Evolutionary conservation across 2,888 invertebrate genomes (phyloP).

Genomic region (Cerastis rubricosa): DNA sequence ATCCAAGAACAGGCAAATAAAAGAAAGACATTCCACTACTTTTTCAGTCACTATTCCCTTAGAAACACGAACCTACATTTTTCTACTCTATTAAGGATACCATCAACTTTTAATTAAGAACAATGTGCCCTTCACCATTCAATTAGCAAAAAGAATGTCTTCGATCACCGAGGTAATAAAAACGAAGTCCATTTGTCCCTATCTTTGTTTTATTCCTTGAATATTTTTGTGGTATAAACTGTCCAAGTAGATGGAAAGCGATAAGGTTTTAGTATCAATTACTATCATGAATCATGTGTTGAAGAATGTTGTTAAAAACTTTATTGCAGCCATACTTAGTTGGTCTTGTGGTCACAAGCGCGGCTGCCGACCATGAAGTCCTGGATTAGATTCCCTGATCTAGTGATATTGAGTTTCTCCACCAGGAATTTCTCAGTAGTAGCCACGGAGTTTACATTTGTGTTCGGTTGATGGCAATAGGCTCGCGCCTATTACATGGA

Average conservation of each 20-base stretch:
- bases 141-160: slow-evolving; percentile 57
- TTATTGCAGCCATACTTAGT: not conserved
- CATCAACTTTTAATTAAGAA: slow-evolving; percentile 60
- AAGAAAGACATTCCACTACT: not conserved
- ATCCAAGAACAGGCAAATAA: not conserved
- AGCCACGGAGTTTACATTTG: too few species aligned
- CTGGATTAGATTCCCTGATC: too few species aligned
- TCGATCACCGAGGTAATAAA: slow-evolving; percentile 47
- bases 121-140: slow-evolving; percentile 30
- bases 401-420: too few species aligned
- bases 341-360: too few species aligned
- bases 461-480: too few species aligned
- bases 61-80: slow-evolving; percentile 4
- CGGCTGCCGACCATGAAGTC: too few species aligned
- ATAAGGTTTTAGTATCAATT: slow-evolving; percentile 25
- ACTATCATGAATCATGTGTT: not conserved
- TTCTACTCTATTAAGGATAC: slow-evolving; percentile 22
- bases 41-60: not conserved
- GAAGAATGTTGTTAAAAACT: not conserved
- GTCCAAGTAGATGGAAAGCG: not conserved
- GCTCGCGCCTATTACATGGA: too few species aligned
- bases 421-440: too few species aligned
- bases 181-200: slow-evolving; percentile 37
- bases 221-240: slow-evolving; percentile 37
- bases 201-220: slow-evolving; percentile 42